Base-by-base conservation (phyloP, 2,888 invertebrate genomes). In the Sinhomidia bicolor region DNA sequence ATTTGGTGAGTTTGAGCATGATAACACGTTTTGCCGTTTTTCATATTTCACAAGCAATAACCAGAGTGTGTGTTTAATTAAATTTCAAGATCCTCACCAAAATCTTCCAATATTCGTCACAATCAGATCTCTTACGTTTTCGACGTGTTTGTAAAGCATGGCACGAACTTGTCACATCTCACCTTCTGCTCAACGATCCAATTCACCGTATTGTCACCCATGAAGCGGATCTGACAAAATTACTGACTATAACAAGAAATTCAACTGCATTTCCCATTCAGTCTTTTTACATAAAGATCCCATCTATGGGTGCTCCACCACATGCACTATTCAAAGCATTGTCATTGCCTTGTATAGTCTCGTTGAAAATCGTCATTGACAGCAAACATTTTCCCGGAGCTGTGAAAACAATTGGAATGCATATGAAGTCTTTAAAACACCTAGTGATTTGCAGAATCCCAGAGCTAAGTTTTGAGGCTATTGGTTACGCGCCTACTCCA, bases 231-330 rank as follows among this genome's bases (percentile, higher is more conserved):
- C 54, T 87, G 14, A 80, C 71, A 10, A 71, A 54, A 29, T 20
- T 87, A 17, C 54, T 87, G 5, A 32, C 32, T 17, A 41, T 87
- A 2, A 78, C 26, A 1, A n/a, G 12, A 26, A 78, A 78, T 7
- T 51, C 87, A 14, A 60, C 4, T 20, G 32, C 60, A 10, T 81
- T 87, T 26, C 87, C 87, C 2, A 71, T 87, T 7, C 71, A 71
- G 26, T 41, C 80, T n/a, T 81, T 87, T 26, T 87, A 81, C 74
- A 87, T 87, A 23, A 87, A 87, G 26, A 81, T 87, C 4, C 81
- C 81, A 0, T 20, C 36, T 12, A n/a, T 87, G 17, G 36, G 41
- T 12, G 20, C 47, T 9, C 74, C 83, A 10, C 71, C 71, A 14
- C 47, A 68, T 36, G 36, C 68, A 1, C 71, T 86, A 6, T 80